A percentile compares a stretch with the other conserved stretches of the same genome.
These are phyloP conservation scores for Siniperca undulata DNA, from an alignment of 2,797 vertebrate genomes.

Conservation along the genomic window DNA sequence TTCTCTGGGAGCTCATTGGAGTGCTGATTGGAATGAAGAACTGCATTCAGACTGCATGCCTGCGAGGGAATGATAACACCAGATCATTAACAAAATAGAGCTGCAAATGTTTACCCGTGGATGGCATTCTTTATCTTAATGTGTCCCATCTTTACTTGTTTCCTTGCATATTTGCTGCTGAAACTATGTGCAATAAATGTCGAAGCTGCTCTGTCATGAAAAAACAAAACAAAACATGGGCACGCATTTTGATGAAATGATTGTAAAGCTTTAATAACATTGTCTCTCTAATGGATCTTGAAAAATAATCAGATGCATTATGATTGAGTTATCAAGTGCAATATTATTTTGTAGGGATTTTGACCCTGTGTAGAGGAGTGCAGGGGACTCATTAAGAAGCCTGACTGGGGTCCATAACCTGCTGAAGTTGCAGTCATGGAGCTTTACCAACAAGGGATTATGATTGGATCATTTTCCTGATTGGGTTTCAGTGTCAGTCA, in stretches of 20 bases:
- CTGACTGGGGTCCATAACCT: conserved; percentile 20
- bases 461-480: conserved; percentile 60
- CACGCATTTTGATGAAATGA: conserved; percentile 1
- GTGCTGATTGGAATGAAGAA: conserved; percentile 73
- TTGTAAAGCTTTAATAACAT: background rate
- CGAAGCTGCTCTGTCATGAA: background rate
- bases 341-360: conserved; percentile 6
- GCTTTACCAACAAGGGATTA: conserved; percentile 63
- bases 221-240: background rate
- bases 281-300: background rate
- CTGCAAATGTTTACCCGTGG: conserved; percentile 64
- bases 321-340: conserved; percentile 4
- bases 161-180: conserved; percentile 31
- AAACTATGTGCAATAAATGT: conserved; percentile 27
- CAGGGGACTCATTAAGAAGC: conserved; percentile 22
- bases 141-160: conserved; percentile 42
- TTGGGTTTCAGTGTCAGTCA: conserved; percentile 60
- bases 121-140: conserved; percentile 72
- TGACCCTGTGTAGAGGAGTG: conserved; percentile 1
- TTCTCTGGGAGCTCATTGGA: conserved; percentile 64
- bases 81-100: conserved; percentile 77
- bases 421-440: conserved; percentile 48
- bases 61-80: conserved; percentile 77
- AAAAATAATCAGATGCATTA: conserved; percentile 18
- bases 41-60: conserved; percentile 67